A percentile compares a stretch with the other conserved stretches of the same genome.
Conservation (phyloP, 1,140 invertebrate genomes). For the Varroa destructor region DNA sequence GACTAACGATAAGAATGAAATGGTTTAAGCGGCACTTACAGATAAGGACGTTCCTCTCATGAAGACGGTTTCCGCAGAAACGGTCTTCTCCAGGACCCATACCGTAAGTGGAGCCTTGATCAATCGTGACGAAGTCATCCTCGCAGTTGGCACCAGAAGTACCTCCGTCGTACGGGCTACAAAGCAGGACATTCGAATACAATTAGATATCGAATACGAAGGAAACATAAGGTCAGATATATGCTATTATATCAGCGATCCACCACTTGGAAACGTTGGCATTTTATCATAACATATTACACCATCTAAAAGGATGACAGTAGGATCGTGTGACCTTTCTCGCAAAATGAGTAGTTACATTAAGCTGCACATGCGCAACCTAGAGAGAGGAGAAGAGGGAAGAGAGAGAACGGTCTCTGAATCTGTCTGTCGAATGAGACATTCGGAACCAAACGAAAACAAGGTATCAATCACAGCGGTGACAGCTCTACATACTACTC, state of each 20-base stretch:
- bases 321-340: neutral
- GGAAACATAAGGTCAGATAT: too few relatives aligned
- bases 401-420: too few relatives aligned
- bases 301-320: too few relatives aligned
- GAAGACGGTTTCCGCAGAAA: constrained; percentile 35
- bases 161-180: constrained; percentile 39
- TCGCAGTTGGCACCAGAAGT: constrained; percentile 51
- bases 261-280: too few relatives aligned
- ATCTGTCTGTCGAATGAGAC: too few relatives aligned
- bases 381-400: too few relatives aligned
- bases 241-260: too few relatives aligned
- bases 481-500: neutral
- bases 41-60: constrained; percentile 35
- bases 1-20: neutral
- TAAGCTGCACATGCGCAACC: too few relatives aligned
- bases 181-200: neutral
- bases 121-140: constrained; percentile 78
- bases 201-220: neutral
- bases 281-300: too few relatives aligned
- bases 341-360: neutral
- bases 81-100: constrained; percentile 35
- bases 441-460: too few relatives aligned
- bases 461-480: too few relatives aligned
- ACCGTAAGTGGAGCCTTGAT: constrained; percentile 47
- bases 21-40: constrained; percentile 32